These are phyloP conservation scores for Atherinosoma microstoma DNA, from an alignment of 2,797 vertebrate species.

Conservation along the genomic window DNA sequence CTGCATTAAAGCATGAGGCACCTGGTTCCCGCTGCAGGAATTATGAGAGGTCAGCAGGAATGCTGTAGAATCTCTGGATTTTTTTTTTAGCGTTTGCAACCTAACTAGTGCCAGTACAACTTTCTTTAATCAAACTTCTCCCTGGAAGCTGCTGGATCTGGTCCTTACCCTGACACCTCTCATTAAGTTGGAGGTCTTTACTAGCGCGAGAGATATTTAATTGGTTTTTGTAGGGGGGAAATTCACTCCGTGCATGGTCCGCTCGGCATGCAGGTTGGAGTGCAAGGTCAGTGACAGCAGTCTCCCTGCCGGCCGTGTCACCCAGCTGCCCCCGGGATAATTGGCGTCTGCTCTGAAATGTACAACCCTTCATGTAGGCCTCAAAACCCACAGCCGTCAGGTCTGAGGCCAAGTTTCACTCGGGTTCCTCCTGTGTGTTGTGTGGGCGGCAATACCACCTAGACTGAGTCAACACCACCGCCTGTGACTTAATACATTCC, in stretches of 20 bases:
- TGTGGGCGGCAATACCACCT: constrained; percentile 70
- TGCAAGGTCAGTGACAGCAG: constrained; percentile 33
- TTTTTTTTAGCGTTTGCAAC: constrained; percentile 28
- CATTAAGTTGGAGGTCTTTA: constrained; percentile 23
- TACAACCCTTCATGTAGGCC: constrained; percentile 57
- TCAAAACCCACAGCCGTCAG: constrained; percentile 66
- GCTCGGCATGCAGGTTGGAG: constrained; percentile 25
- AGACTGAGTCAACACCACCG: constrained; percentile 63
- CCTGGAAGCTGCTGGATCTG: constrained; percentile 9
- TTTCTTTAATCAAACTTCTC: constrained; percentile 24
- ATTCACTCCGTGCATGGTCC: neutral
- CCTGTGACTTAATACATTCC: constrained; percentile 70
- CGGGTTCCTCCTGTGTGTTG: constrained; percentile 34
- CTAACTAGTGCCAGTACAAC: constrained; percentile 10
- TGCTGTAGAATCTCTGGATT: constrained; percentile 13
- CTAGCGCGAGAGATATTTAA: constrained; percentile 12
- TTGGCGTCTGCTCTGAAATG: constrained; percentile 60
- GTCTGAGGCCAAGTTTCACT: constrained; percentile 62
- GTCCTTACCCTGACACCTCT: constrained; percentile 17
- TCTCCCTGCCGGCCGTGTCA: constrained; percentile 15
- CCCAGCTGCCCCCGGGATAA: constrained; percentile 34
- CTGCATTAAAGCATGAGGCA: constrained; percentile 56
- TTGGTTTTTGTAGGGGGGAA: constrained; percentile 24
- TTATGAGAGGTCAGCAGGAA: constrained; percentile 38
- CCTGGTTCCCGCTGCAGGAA: constrained; percentile 45